Conservation (phyloP, 2,797 vertebrate species). For the Aratinga solstitialis region DNA sequence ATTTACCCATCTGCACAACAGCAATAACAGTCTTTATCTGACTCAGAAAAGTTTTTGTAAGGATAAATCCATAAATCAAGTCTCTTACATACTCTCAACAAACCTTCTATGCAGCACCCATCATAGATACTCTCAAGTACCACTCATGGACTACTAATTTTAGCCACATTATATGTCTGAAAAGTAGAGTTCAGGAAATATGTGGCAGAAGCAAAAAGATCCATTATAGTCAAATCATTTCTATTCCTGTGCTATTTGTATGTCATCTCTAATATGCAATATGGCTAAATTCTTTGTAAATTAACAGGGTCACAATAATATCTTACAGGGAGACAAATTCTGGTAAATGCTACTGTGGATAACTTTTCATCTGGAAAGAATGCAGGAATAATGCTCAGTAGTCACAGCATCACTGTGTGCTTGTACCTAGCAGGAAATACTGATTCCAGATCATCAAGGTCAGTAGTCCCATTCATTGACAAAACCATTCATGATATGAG, state of each 20-base stretch:
- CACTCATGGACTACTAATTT: neutral
- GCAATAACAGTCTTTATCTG: slow-evolving; percentile 32
- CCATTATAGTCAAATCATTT: neutral
- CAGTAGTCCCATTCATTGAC: slow-evolving; percentile 14
- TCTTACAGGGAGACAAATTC: neutral
- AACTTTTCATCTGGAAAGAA: neutral
- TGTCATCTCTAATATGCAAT: neutral
- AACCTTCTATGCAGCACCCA: neutral
- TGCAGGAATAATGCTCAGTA: neutral
- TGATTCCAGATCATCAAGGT: slow-evolving; percentile 26
- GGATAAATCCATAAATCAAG: slow-evolving; percentile 55
- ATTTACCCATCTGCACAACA: slow-evolving; percentile 1
- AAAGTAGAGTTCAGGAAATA: neutral
- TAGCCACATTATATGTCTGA: neutral
- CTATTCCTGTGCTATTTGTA: neutral
- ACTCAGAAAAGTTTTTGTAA: slow-evolving; percentile 51
- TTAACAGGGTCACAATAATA: neutral
- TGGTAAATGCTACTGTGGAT: neutral
- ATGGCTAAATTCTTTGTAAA: neutral
- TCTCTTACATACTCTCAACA: slow-evolving; percentile 15
- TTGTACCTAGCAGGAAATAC: slow-evolving; percentile 31
- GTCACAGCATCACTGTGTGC: neutral
- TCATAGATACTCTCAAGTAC: neutral
- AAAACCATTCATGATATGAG: slow-evolving; percentile 42
- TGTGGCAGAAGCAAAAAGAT: neutral